Conservation (phyloP, 2,797 vertebrate species). For the Danio kyathit region DNA sequence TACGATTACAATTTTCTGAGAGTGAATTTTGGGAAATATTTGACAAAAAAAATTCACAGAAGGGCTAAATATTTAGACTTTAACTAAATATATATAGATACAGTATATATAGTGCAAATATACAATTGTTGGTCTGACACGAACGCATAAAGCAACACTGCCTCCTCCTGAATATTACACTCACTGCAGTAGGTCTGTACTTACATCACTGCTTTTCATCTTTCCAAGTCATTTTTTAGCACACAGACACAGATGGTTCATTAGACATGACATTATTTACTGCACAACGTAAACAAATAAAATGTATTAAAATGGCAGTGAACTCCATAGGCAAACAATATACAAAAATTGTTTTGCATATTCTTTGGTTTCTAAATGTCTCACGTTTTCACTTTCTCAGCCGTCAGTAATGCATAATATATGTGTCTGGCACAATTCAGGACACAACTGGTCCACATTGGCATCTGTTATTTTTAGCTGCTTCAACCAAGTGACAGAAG, state of each 20-base stretch:
- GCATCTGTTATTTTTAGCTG: not conserved
- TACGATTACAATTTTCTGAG: no score
- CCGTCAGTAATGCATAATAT: not conserved
- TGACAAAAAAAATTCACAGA: no score
- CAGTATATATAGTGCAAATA: no score
- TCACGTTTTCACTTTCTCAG: not conserved
- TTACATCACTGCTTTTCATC: not conserved
- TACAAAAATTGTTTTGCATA: not conserved
- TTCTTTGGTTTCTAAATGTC: not conserved
- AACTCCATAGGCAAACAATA: not conserved
- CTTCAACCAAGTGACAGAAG: not conserved
- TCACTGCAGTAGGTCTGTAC: slow-evolving; percentile 26
- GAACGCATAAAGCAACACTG: slow-evolving; percentile 45
- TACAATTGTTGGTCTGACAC: not conserved
- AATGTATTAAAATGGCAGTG: not conserved
- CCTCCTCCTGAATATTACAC: slow-evolving; percentile 48
- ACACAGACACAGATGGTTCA: not conserved
- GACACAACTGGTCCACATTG: not conserved
- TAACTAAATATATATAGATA: no score
- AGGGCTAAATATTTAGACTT: no score
- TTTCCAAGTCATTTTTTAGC: not conserved
- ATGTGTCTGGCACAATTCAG: not conserved
- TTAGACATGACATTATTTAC: not conserved
- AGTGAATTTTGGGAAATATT: no score
- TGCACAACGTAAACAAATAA: not conserved